Conservation (phyloP, 2,797 vertebrate genomes). For the Spatula versicolor region DNA sequence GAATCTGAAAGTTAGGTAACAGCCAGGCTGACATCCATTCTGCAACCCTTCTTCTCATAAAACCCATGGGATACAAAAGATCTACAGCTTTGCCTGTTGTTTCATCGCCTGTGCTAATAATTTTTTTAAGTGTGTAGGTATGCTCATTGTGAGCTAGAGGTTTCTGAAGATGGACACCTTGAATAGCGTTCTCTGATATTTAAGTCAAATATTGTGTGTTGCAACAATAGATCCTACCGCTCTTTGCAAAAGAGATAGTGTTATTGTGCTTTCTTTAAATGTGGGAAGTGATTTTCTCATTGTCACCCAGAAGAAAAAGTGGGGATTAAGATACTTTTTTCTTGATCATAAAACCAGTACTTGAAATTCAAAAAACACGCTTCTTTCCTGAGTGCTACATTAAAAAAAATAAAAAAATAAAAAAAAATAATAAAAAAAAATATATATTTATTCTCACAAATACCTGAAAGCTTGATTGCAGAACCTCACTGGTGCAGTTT, state of each 20-base stretch:
- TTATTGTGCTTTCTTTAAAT: background rate
- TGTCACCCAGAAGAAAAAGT: background rate
- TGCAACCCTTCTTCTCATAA: background rate
- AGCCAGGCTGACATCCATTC: fast-evolving
- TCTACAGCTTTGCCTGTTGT: background rate
- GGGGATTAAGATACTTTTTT: background rate
- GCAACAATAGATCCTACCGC: background rate
- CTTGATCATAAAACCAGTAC: background rate
- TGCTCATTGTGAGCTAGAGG: background rate
- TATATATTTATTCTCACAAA: background rate
- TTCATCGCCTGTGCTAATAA: background rate
- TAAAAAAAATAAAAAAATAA: too few relatives aligned
- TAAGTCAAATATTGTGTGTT: background rate
- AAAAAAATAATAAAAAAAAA: too few relatives aligned
- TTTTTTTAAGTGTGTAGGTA: background rate
- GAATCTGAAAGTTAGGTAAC: background rate
- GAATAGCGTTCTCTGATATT: background rate
- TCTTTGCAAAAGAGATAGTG: background rate
- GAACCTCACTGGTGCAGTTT: background rate
- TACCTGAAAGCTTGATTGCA: background rate
- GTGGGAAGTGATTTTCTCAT: background rate
- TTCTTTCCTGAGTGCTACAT: background rate
- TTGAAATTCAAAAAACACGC: background rate
- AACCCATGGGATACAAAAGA: fast-evolving
- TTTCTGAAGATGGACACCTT: background rate